Conservation (phyloP, 2,797 vertebrate species). For the Darevskia nairensis region DNA sequence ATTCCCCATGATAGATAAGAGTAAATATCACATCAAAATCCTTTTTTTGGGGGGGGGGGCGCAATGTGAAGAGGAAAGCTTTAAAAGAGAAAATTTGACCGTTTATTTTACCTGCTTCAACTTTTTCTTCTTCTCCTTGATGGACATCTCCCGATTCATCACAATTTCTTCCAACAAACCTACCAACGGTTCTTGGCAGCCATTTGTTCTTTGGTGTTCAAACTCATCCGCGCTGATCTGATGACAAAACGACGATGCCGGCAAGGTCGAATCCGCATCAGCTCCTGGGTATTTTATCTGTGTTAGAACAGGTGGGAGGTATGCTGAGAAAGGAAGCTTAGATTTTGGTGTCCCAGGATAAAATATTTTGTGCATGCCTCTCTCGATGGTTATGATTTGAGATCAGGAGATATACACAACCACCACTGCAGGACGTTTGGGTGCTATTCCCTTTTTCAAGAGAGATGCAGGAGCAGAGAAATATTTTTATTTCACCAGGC, state of each 20-base stretch:
- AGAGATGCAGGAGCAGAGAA: not conserved
- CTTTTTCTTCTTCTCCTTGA: conserved; percentile 93
- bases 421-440: not conserved
- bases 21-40: too few relatives aligned
- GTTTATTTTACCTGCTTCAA: conserved; percentile 88
- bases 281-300: conserved; percentile 93
- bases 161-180: conserved; percentile 90
- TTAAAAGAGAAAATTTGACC: not conserved
- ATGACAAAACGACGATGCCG: conserved; percentile 84
- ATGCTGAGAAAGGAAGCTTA: not conserved
- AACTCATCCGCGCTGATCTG: conserved; percentile 87
- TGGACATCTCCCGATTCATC: conserved; percentile 85
- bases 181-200: conserved; percentile 85
- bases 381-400: not conserved
- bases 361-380: not conserved
- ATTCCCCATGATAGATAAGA: not conserved
- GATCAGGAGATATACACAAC: not conserved
- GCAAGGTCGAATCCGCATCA: conserved; percentile 83
- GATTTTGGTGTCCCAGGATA: not conserved
- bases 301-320: conserved; percentile 26
- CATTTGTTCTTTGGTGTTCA: conserved; percentile 84
- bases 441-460: not conserved
- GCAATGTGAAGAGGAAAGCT: not conserved
- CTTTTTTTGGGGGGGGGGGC: too few relatives aligned
- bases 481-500: not conserved